Conservation (phyloP, 2,113 vertebrate species). For the Cacatua alba region DNA sequence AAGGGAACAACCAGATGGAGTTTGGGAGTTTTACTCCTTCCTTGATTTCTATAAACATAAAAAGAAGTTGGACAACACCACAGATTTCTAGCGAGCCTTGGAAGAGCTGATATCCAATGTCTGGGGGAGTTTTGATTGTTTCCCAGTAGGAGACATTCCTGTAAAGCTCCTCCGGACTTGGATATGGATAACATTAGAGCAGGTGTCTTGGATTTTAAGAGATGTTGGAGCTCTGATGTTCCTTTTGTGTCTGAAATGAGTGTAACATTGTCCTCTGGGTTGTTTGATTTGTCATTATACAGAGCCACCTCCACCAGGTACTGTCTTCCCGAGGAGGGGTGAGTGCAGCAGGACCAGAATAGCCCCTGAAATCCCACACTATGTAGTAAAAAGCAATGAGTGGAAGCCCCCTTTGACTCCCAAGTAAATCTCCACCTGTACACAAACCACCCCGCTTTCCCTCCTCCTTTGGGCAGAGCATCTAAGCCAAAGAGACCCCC, state of each 20-base stretch:
- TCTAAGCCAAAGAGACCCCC: neutral
- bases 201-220: slow-evolving; percentile 20
- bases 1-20: neutral
- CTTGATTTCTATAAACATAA: neutral
- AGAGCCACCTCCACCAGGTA: neutral
- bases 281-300: neutral
- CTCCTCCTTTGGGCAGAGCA: neutral
- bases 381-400: neutral
- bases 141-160: neutral
- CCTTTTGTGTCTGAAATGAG: neutral
- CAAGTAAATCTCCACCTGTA: neutral
- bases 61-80: neutral
- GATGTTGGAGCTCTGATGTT: neutral
- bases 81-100: neutral
- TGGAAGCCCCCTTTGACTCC: neutral
- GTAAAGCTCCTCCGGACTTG: neutral
- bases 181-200: neutral
- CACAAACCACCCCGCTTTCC: neutral
- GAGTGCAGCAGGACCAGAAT: neutral
- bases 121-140: neutral
- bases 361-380: neutral
- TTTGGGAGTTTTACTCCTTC: neutral
- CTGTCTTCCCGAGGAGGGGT: neutral
- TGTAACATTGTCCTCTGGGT: neutral
- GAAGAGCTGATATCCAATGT: neutral